These are phyloP conservation scores for Gymnopithys bicolor DNA, from an alignment of 2,797 vertebrate species.

Conservation along the genomic window DNA sequence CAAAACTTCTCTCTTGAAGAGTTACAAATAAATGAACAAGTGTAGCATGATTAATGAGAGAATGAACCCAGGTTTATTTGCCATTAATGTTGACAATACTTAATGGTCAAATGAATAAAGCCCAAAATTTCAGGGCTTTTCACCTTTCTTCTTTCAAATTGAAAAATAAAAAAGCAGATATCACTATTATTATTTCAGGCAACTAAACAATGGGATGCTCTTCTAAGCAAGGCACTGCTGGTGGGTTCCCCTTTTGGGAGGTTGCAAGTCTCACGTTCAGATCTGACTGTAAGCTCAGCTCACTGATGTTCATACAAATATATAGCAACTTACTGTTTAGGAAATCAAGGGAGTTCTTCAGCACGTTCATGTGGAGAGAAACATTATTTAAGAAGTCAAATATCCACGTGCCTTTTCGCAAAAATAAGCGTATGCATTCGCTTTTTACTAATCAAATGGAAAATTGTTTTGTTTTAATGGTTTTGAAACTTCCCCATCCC, in stretches of 20 bases:
- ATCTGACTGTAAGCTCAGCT: constrained; percentile 36
- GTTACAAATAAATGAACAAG: not conserved
- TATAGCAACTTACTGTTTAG: constrained; percentile 23
- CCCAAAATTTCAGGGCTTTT: not conserved
- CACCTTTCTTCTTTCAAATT: not conserved
- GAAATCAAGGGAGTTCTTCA: constrained; percentile 9
- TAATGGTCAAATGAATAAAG: not conserved
- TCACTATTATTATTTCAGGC: not conserved
- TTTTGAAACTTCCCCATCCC: constrained; percentile 78
- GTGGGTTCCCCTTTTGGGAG: constrained; percentile 40
- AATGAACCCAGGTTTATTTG: not conserved
- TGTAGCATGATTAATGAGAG: not conserved
- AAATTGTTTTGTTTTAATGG: constrained; percentile 77
- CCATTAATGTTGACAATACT: not conserved
- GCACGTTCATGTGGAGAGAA: constrained; percentile 16
- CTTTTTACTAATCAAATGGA: constrained; percentile 75
- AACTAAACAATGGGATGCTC: not conserved
- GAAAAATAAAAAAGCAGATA: not conserved
- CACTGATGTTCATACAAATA: not conserved
- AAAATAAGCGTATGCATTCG: constrained; percentile 31
- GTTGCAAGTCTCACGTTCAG: not conserved
- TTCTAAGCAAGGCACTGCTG: not conserved
- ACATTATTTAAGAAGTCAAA: constrained; percentile 46
- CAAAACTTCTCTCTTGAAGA: not conserved
- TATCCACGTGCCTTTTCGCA: not conserved